phyloP scores from a whole-genome alignment of 2,888 invertebrate species.

The Drosophila putrida region DNA sequence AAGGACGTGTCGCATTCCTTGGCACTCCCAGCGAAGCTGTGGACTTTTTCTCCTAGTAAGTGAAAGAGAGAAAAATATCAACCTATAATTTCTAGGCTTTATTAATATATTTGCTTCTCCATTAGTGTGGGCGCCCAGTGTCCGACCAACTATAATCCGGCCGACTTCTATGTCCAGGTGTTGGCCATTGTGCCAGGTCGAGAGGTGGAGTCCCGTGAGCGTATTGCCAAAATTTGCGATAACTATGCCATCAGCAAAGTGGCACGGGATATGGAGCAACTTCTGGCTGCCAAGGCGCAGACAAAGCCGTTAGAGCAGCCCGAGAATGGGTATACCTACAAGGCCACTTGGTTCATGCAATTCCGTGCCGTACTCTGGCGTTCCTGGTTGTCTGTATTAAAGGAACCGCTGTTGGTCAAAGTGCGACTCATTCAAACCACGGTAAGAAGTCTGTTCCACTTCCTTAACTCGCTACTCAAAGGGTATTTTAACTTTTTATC shows the following conservation, averaged over 20 bases:
- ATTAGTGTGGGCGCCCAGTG: slow-evolving; percentile 92
- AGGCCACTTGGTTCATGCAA: slow-evolving; percentile 94
- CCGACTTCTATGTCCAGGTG: slow-evolving; percentile 96
- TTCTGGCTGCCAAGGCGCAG: slow-evolving; percentile 69
- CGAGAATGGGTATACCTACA: slow-evolving; percentile 86
- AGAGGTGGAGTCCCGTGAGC: slow-evolving; percentile 92
- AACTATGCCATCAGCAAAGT: slow-evolving; percentile 87
- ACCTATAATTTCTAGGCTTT: no score
- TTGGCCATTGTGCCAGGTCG: slow-evolving; percentile 94
- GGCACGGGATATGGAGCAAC: slow-evolving; percentile 82
- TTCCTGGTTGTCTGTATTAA: slow-evolving; percentile 94
- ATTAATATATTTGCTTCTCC: background rate
- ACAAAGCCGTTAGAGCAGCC: slow-evolving; percentile 86
- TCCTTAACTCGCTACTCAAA: background rate
- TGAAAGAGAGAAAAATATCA: background rate
- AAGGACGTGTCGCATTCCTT: slow-evolving; percentile 95
- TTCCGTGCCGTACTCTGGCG: slow-evolving; percentile 96
- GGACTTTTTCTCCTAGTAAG: slow-evolving; percentile 91
- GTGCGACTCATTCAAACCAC: slow-evolving; percentile 95
- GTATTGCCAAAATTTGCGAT: slow-evolving; percentile 92
- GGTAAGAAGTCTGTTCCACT: slow-evolving; percentile 87
- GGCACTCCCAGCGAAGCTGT: slow-evolving; percentile 93
- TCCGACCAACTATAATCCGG: slow-evolving; percentile 96
- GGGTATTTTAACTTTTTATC: background rate
- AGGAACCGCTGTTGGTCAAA: slow-evolving; percentile 96